phyloP scores from a whole-genome alignment of 2,888 invertebrate species.

The Thymelicus sylvestris region DNA sequence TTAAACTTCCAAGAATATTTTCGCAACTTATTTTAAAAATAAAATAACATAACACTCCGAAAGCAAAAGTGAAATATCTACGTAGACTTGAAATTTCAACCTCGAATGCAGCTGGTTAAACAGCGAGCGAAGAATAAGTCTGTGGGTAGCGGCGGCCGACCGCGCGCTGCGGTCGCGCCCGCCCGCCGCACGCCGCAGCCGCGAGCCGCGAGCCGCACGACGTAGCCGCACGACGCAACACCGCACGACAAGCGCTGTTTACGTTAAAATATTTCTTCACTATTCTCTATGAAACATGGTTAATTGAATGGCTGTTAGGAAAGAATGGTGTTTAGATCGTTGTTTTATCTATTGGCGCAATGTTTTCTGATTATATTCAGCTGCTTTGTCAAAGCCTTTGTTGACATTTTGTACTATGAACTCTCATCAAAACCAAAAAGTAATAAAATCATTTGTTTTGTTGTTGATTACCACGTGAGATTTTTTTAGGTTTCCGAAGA shows the following conservation, averaged over 20 bases:
- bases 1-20: too few species aligned
- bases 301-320: background rate
- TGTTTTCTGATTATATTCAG: too few species aligned
- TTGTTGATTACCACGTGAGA: too few species aligned
- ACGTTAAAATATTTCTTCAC: slow-evolving; percentile 23
- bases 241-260: slow-evolving; percentile 6
- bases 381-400: too few species aligned
- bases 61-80: background rate
- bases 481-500: too few species aligned
- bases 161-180: slow-evolving; percentile 29
- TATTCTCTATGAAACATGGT: slow-evolving; percentile 11
- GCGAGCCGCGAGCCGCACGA: background rate
- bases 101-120: slow-evolving; percentile 27
- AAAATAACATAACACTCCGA: background rate
- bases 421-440: too few species aligned
- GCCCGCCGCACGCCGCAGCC: background rate
- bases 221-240: background rate
- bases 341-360: too few species aligned
- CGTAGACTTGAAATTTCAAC: slow-evolving; percentile 14
- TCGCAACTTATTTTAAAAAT: too few species aligned
- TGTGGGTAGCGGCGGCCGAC: slow-evolving; percentile 24
- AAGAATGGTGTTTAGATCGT: background rate
- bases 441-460: too few species aligned
- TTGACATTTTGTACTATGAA: too few species aligned
- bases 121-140: slow-evolving; percentile 34